Evolutionary conservation across 2,797 vertebrate species (phyloP).

Genomic region (Dromococcyx pavoninus): DNA sequence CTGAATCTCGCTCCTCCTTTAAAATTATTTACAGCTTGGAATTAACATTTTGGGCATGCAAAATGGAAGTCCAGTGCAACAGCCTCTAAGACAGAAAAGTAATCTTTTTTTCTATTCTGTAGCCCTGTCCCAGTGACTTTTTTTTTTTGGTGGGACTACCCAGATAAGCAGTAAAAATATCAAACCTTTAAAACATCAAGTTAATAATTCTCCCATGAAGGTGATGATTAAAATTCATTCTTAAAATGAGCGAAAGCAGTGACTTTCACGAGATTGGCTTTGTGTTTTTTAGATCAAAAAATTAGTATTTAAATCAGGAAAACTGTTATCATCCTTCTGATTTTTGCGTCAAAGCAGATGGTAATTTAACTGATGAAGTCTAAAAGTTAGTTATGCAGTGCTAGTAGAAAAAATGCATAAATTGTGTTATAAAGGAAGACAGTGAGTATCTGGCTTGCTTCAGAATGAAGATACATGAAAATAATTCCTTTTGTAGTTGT

Average conservation of each 20-base stretch:
- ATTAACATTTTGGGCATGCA: not conserved
- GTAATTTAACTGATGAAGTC: conserved; percentile 37
- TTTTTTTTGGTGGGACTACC: not conserved
- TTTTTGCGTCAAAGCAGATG: conserved; percentile 42
- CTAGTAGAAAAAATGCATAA: not conserved
- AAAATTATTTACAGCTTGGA: conserved; percentile 20
- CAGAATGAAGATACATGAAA: not conserved
- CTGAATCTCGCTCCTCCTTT: conserved; percentile 4
- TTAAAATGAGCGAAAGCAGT: conserved; percentile 54
- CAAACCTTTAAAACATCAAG: not conserved
- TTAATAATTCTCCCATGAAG: not conserved
- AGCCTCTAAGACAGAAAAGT: not conserved
- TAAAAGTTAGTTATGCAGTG: not conserved
- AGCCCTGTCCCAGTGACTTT: not conserved
- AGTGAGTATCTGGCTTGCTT: not conserved
- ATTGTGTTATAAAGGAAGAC: conserved; percentile 24
- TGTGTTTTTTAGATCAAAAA: conserved; percentile 18
- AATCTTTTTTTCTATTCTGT: not conserved
- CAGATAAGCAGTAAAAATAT: not conserved
- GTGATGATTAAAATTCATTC: conserved; percentile 10
- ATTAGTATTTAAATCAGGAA: conserved; percentile 24
- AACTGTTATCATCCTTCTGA: conserved; percentile 8
- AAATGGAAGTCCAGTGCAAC: not conserved
- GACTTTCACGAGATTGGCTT: conserved; percentile 1
- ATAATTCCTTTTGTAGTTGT: conserved; percentile 6